phyloP scores from a whole-genome alignment of 2,888 invertebrate genomes.

The Micoletzkya japonica region DNA sequence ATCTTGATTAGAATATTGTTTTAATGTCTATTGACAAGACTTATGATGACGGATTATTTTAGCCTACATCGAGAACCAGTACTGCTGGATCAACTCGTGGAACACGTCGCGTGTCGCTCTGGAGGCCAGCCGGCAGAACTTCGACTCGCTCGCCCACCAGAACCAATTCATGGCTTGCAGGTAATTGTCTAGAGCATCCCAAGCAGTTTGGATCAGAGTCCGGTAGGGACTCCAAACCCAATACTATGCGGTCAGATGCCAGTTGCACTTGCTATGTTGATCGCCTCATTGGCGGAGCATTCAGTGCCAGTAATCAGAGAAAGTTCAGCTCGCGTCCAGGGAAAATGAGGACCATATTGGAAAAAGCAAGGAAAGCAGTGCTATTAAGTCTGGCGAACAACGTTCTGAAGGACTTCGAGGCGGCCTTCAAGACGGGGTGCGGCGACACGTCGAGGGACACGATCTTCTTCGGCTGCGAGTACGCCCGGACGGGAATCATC shows the following conservation, averaged over 20 bases:
- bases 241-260: background rate
- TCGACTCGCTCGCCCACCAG: conserved; percentile 8
- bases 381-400: conserved; percentile 7
- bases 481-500: conserved; percentile 19
- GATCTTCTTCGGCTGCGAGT: conserved; percentile 21
- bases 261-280: background rate
- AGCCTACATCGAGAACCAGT: conserved; percentile 13
- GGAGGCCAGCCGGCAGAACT: background rate
- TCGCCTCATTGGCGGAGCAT: too few relatives aligned
- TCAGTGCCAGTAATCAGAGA: background rate
- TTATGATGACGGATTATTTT: background rate
- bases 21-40: too few relatives aligned
- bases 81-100: conserved; percentile 15
- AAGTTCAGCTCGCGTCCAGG: background rate
- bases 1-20: too few relatives aligned
- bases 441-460: conserved; percentile 1
- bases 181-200: background rate
- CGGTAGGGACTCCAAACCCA: background rate
- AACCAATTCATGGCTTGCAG: conserved; percentile 11
- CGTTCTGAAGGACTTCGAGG: conserved; percentile 22
- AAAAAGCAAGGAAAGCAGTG: background rate
- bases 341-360: background rate
- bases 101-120: background rate
- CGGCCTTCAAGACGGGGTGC: conserved; percentile 13
- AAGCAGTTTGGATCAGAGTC: background rate